Evolutionary conservation across 2,113 vertebrate species (phyloP).

Genomic region (Psophia crepitans): DNA sequence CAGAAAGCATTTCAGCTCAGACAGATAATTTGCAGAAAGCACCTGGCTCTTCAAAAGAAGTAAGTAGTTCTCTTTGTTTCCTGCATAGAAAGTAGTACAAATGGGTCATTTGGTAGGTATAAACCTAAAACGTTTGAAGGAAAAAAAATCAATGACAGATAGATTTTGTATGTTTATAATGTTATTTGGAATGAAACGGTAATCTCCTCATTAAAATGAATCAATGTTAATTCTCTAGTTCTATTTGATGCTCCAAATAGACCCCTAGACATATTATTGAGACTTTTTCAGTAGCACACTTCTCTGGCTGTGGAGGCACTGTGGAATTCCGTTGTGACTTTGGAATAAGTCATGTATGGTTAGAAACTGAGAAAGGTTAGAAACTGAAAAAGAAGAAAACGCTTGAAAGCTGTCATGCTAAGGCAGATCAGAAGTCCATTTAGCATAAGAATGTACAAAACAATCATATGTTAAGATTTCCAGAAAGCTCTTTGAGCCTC

Average conservation of each 20-base stretch:
- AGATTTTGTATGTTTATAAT: not conserved
- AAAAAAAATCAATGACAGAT: not conserved
- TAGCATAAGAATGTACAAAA: not conserved
- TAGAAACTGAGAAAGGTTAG: no score
- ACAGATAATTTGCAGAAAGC: conserved; percentile 9
- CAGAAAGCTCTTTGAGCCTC: not conserved
- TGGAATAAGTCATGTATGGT: not conserved
- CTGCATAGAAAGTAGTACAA: not conserved
- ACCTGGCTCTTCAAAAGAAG: conserved; percentile 72
- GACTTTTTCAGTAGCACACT: not conserved
- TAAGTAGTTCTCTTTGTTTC: conserved; percentile 51
- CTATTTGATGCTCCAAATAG: not conserved
- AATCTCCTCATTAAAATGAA: not conserved
- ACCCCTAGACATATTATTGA: not conserved
- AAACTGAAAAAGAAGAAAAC: not conserved
- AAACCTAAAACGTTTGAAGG: not conserved
- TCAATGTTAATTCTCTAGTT: not conserved
- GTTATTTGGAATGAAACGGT: not conserved
- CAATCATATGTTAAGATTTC: not conserved
- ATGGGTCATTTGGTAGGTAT: not conserved
- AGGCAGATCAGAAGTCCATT: not conserved
- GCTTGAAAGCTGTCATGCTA: not conserved
- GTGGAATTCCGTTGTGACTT: not conserved
- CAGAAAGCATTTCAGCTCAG: conserved; percentile 79
- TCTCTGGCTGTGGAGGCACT: not conserved